Evolutionary conservation across 2,113 vertebrate genomes (phyloP).

Genomic region (Herpailurus yagouaroundi): DNA sequence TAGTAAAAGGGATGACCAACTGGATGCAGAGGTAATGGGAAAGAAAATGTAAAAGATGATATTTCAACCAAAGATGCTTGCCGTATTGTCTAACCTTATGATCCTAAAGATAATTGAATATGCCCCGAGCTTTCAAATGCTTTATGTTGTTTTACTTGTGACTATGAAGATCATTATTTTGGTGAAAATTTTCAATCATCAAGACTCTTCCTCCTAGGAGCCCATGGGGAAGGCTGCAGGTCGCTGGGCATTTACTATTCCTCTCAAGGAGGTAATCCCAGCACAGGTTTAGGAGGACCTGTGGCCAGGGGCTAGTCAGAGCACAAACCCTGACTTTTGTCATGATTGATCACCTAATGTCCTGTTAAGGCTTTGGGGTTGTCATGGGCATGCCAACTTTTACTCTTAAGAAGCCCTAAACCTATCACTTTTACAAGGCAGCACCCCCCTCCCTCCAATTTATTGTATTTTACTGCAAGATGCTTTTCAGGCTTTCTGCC

Average conservation of each 20-base stretch:
- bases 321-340: not conserved
- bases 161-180: not conserved
- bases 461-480: not conserved
- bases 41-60: not conserved
- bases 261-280: not conserved
- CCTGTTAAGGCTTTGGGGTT: not conserved
- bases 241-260: not conserved
- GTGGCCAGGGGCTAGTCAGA: not conserved
- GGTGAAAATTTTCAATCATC: not conserved
- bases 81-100: not conserved
- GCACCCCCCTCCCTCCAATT: not conserved
- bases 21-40: not conserved
- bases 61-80: not conserved
- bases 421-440: not conserved
- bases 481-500: not conserved
- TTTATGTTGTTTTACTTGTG: not conserved
- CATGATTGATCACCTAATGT: not conserved
- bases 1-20: not conserved
- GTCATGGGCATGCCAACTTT: not conserved
- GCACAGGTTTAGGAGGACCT: not conserved
- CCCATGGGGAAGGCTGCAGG: accelerated
- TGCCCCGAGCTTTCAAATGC: not conserved
- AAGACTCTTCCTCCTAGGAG: not conserved
- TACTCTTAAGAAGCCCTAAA: not conserved
- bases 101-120: not conserved